phyloP scores from a whole-genome alignment of 2,113 vertebrate species.

The Nerophis lumbriciformis region DNA sequence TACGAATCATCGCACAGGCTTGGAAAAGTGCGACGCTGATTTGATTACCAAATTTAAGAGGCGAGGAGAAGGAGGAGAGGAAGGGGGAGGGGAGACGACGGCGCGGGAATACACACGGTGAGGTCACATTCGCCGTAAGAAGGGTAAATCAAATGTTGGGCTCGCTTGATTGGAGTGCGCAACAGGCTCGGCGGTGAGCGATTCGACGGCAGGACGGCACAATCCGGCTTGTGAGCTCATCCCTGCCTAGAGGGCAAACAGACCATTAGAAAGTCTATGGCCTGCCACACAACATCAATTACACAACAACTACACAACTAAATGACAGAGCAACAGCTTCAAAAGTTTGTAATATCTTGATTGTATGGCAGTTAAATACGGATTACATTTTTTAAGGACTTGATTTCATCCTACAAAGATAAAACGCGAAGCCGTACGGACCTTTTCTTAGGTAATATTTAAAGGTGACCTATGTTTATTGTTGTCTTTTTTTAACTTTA shows the following conservation, averaged over 20 bases:
- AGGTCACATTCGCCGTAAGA: conserved; percentile 57
- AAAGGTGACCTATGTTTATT: too few species aligned
- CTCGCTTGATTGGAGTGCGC: conserved; percentile 58
- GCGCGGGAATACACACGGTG: conserved; percentile 43
- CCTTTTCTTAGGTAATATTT: too few species aligned
- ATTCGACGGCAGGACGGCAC: conserved; percentile 50
- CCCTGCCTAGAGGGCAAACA: conserved; percentile 47
- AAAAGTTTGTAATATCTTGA: conserved; percentile 23
- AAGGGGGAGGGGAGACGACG: conserved; percentile 29
- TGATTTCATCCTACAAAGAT: too few species aligned
- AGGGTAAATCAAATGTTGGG: conserved; percentile 62
- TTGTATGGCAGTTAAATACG: conserved; percentile 2
- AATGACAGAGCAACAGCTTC: conserved; percentile 19
- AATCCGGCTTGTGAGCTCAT: conserved; percentile 57
- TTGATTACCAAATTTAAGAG: conserved; percentile 38
- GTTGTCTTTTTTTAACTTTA: too few species aligned
- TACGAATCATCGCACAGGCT: conserved; percentile 22
- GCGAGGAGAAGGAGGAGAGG: not conserved
- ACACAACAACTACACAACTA: conserved; percentile 26
- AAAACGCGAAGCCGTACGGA: too few species aligned
- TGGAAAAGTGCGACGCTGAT: conserved; percentile 30
- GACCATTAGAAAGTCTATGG: conserved; percentile 33
- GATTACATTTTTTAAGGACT: too few species aligned
- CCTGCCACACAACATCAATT: conserved; percentile 42
- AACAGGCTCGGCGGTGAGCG: conserved; percentile 46